These are phyloP conservation scores for Parascotia fuliginaria DNA, from an alignment of 2,888 invertebrate species.

Conservation along the genomic window DNA sequence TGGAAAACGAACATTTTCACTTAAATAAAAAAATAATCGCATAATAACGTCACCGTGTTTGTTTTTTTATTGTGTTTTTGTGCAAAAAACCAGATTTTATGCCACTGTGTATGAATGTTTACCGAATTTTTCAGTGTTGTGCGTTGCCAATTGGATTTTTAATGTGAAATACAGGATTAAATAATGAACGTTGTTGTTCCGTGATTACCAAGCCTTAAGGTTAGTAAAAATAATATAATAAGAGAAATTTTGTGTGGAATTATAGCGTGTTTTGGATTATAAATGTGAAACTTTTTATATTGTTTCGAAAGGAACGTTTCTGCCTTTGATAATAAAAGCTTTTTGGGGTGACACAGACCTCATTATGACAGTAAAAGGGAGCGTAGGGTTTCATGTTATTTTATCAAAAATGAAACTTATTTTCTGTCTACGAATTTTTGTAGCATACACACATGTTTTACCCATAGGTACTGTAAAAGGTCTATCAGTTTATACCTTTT, in stretches of 20 bases:
- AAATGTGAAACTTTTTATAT: conserved; percentile 11
- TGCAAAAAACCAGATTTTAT: conserved; percentile 9
- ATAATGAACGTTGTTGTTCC: conserved; percentile 48
- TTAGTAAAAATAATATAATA: conserved; percentile 31
- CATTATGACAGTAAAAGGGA: conserved; percentile 7
- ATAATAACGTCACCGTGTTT: conserved; percentile 33
- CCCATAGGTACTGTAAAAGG: background rate
- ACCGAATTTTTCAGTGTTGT: conserved; percentile 38
- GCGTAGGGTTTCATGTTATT: background rate
- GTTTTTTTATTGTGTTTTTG: conserved; percentile 31
- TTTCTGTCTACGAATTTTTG: background rate
- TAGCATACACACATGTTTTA: background rate
- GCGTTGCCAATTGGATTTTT: conserved; percentile 46
- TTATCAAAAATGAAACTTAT: conserved; percentile 5
- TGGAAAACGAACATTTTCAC: conserved; percentile 57
- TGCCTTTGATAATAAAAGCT: conserved; percentile 7
- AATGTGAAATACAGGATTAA: conserved; percentile 47
- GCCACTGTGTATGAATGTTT: conserved; percentile 30
- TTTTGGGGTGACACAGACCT: conserved; percentile 6
- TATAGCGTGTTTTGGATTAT: conserved; percentile 8
- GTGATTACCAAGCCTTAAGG: conserved; percentile 42
- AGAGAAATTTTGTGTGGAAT: conserved; percentile 13
- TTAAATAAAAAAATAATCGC: conserved; percentile 23
- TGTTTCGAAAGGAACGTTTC: conserved; percentile 10
- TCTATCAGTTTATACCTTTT: background rate